Percentiles rank a stretch among this genome's conserved stretches.
Evolutionary conservation across 92 coral and sea anemone genomes (phyloP).

Genomic region (Meandrina meandrites): DNA sequence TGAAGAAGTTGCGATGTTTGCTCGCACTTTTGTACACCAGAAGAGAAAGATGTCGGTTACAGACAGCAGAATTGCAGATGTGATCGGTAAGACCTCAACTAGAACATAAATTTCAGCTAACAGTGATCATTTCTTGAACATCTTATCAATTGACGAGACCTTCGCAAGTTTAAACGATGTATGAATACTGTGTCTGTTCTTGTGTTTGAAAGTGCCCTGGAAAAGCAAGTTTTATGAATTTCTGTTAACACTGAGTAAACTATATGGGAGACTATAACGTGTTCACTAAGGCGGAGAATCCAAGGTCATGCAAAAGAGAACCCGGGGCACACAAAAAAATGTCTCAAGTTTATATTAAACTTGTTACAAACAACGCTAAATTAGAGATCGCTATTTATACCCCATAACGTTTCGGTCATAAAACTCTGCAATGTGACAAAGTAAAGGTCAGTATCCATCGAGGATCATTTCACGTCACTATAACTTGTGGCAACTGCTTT

Average conservation of each 20-base stretch:
- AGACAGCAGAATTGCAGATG: slow-evolving; percentile 24
- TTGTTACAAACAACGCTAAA: neutral
- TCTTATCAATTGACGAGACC: neutral
- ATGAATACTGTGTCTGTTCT: neutral
- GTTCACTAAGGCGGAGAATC: neutral
- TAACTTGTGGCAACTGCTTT: neutral
- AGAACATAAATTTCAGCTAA: neutral
- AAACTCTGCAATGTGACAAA: neutral
- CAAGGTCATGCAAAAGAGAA: neutral
- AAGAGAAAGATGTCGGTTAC: slow-evolving; percentile 26
- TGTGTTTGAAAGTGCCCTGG: neutral
- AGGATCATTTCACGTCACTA: neutral
- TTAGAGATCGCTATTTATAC: neutral
- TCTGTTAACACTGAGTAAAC: neutral
- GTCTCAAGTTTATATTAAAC: neutral
- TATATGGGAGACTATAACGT: neutral
- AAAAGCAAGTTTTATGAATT: neutral
- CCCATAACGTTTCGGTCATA: neutral
- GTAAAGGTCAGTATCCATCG: neutral
- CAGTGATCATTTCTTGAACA: neutral
- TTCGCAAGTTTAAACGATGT: neutral
- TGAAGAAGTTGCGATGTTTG: slow-evolving; percentile 13
- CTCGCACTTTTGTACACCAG: slow-evolving; percentile 15
- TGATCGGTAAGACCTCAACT: slow-evolving; percentile 23
- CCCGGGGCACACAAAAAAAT: neutral